A percentile compares a stretch with the other conserved stretches of the same genome.
Conservation (phyloP, 2,797 vertebrate genomes). For the Tenualosa thibaudeaui region DNA sequence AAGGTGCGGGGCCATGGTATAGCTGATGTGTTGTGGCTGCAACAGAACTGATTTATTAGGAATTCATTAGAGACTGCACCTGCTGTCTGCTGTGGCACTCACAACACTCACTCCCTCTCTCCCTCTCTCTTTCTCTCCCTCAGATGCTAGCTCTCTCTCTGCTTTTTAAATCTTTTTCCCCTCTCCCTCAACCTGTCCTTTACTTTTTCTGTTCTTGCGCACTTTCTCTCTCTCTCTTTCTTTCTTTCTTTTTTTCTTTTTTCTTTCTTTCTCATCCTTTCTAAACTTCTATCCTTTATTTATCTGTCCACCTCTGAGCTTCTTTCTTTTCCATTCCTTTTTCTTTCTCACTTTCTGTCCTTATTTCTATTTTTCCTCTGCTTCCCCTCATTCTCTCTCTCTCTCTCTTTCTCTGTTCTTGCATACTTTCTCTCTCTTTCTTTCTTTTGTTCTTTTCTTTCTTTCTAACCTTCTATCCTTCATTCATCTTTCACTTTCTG, state of each 20-base stretch:
- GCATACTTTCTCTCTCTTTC: background rate
- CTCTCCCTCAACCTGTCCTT: background rate
- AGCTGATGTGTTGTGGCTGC: conserved; percentile 18
- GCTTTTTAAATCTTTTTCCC: background rate
- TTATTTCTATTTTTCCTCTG: background rate
- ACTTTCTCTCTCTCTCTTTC: background rate
- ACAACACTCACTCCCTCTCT: background rate
- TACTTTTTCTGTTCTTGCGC: background rate
- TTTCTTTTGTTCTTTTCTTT: background rate
- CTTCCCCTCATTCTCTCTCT: background rate
- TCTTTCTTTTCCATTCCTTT: background rate
- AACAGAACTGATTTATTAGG: conserved; percentile 26
- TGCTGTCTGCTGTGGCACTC: conserved; percentile 2
- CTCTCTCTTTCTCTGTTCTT: background rate
- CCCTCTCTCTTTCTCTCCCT: background rate
- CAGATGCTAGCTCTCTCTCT: background rate
- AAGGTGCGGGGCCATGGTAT: background rate
- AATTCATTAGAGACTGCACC: conserved; percentile 20
- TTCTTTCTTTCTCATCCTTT: background rate
- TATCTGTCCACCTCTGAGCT: background rate
- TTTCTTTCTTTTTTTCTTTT: background rate
- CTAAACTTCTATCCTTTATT: background rate
- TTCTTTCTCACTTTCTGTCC: background rate
- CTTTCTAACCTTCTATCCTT: background rate
- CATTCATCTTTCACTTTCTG: background rate